Percentiles rank a stretch among this genome's conserved stretches.
phyloP scores from a whole-genome alignment of 2,797 vertebrate genomes.

The Heteromormyrus szaboi region DNA sequence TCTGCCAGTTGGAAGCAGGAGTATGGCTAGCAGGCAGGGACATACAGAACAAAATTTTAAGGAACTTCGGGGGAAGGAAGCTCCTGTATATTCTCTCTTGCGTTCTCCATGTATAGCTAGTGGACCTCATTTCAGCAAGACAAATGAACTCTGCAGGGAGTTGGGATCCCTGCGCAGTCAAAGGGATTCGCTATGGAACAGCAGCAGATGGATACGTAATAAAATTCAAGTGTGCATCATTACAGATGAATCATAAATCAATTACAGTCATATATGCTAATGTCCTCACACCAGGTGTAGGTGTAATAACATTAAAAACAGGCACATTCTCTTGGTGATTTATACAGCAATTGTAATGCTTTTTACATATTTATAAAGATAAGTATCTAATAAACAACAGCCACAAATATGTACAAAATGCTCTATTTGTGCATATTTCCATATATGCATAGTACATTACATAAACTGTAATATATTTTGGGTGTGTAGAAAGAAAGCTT shows the following conservation, averaged over 20 bases:
- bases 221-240: neutral
- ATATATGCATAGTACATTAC: neutral
- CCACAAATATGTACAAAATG: neutral
- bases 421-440: neutral
- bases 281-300: neutral
- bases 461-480: neutral
- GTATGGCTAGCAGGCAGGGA: neutral
- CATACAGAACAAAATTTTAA: neutral
- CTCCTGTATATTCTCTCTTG: neutral
- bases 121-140: neutral
- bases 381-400: neutral
- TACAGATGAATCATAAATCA: neutral
- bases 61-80: neutral
- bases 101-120: neutral
- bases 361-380: conserved; percentile 2
- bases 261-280: conserved; percentile 12
- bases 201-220: neutral
- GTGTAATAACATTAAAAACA: neutral
- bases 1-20: neutral
- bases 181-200: neutral
- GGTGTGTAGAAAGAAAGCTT: neutral
- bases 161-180: neutral
- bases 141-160: neutral
- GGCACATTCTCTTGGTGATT: neutral
- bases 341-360: neutral